phyloP scores from a whole-genome alignment of 2,797 vertebrate genomes.

The Sarcophilus harrisii region DNA sequence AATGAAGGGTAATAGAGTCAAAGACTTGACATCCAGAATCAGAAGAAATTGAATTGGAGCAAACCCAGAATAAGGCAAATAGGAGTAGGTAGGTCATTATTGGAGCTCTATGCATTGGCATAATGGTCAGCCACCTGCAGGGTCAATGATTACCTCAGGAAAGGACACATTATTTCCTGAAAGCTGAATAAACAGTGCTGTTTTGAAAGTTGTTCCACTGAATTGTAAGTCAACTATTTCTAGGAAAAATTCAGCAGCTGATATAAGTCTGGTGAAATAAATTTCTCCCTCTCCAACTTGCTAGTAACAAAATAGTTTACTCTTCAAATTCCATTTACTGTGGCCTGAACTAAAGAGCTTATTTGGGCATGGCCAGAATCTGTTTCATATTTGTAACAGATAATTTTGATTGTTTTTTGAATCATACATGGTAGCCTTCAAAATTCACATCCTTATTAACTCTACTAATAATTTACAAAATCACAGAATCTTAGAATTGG shows the following conservation, averaged over 20 bases:
- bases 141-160: neutral
- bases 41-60: neutral
- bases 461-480: neutral
- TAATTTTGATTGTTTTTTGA: neutral
- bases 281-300: constrained; percentile 65
- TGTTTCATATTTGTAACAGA: constrained; percentile 32
- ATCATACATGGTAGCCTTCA: neutral
- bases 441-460: neutral
- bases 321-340: constrained; percentile 30
- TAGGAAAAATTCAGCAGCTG: constrained; percentile 53
- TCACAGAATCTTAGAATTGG: neutral
- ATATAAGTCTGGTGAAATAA: constrained; percentile 71
- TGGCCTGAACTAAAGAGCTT: constrained; percentile 53
- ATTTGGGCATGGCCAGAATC: constrained; percentile 46
- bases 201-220: constrained; percentile 53
- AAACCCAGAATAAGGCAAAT: neutral
- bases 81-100: neutral
- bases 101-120: neutral
- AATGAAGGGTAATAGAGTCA: neutral
- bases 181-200: neutral
- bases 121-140: neutral
- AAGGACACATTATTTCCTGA: neutral
- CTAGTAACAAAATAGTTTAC: constrained; percentile 31
- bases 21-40: neutral
- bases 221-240: constrained; percentile 57